Base-by-base conservation (phyloP, 2,113 vertebrate genomes). In the Montifringilla adamsi region DNA sequence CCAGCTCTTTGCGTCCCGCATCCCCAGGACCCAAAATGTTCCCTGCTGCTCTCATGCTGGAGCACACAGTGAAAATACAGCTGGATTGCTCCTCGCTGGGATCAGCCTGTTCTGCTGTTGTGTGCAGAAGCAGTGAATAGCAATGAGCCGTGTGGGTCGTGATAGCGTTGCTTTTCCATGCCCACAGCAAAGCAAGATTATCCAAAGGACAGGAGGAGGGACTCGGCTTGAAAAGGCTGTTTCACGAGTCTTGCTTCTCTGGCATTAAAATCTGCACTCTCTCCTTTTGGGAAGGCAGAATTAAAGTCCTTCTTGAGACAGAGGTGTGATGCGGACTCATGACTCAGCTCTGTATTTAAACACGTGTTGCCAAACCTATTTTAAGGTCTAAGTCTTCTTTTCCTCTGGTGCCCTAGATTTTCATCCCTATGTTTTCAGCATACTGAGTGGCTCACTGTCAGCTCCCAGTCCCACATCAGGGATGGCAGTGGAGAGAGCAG, bases 101-200 rank as follows among this genome's bases (percentile, higher is more conserved):
- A 96, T 96, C 95, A 96, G 96, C 79, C 90, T 94, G 90, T 96
- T 96, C 96, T 92, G 95, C 96, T 96, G 95, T 3, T 84, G 92
- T 56, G 58, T 94, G 96, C 95, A 94, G 92, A 95, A 96, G 88
- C 18, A 3, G 85, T 92, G 95, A 96, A 95, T 96, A 95, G 95
- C 93, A 87, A 91, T 82, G 91, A 95, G 89, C 75, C 58, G 1
- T 58, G 88, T 85, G 89, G 94, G 92, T 93, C 92, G 55, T 33
- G 58, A 69, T 27, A 82, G 84, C 5, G 0, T 22, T 64, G 78
- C 72, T 92, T 94, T 93, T 73, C 89, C 37, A 18, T 95, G 93
- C 90, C 95, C 95, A 87, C 93, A 87, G 87, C 90, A 91, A 77
- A 93, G 92, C 47, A 59, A 90, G 94, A 93, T 92, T 69, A 91